Conservation (phyloP, 2,888 invertebrate genomes). For the Spialia ferax region DNA sequence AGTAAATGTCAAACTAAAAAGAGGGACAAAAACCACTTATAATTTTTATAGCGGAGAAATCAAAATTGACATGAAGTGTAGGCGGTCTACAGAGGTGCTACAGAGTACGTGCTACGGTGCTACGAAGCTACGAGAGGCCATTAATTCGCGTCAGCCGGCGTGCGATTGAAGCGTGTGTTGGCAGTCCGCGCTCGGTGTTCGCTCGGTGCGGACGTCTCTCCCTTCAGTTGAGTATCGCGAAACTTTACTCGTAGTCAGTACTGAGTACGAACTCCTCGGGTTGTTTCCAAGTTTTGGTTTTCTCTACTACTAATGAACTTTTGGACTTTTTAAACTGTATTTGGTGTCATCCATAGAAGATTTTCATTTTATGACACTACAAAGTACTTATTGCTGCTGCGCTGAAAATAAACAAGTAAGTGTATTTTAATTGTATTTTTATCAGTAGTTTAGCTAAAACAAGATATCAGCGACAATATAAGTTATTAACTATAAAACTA, state of each 20-base stretch:
- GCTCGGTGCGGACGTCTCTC: slow-evolving; percentile 12
- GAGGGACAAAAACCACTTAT: not conserved
- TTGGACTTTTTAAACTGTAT: not conserved
- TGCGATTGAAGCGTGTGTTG: slow-evolving; percentile 10
- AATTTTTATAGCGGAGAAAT: slow-evolving; percentile 18
- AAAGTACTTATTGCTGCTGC: not conserved
- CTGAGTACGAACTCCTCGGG: slow-evolving; percentile 1
- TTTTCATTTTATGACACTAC: slow-evolving; percentile 5
- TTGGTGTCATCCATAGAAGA: slow-evolving; percentile 11
- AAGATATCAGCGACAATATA: too few species aligned
- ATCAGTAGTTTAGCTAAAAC: too few species aligned
- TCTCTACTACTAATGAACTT: not conserved
- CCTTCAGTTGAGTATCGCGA: not conserved
- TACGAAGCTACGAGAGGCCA: slow-evolving; percentile 31
- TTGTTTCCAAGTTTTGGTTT: slow-evolving; percentile 9
- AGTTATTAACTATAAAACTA: too few species aligned
- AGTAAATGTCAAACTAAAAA: not conserved
- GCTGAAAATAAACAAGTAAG: slow-evolving; percentile 14
- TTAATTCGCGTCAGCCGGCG: slow-evolving; percentile 23
- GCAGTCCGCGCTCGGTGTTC: slow-evolving; percentile 32
- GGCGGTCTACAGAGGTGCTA: slow-evolving; percentile 34
- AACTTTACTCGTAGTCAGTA: slow-evolving; percentile 29
- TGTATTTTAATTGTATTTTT: not conserved
- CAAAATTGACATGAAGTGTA: slow-evolving; percentile 27
- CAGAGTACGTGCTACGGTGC: slow-evolving; percentile 31